Evolutionary conservation across 2,113 vertebrate genomes (phyloP).

Genomic region (Campylomormyrus numenius): DNA sequence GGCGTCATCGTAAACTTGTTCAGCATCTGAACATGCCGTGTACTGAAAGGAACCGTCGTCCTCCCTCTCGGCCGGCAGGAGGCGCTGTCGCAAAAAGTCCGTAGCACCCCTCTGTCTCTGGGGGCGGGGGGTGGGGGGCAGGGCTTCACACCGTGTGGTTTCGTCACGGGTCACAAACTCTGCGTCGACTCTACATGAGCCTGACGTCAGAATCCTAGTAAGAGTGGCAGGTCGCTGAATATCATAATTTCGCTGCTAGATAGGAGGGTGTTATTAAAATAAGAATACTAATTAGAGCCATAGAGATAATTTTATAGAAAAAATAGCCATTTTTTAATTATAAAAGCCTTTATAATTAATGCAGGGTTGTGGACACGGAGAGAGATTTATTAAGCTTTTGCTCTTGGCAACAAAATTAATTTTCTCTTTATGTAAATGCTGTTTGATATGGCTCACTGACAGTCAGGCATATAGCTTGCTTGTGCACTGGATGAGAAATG

Average conservation of each 20-base stretch:
- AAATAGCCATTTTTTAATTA: conserved; percentile 2
- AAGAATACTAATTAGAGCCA: background rate
- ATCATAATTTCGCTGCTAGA: background rate
- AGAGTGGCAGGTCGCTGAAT: background rate
- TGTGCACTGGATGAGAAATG: background rate
- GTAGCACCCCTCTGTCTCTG: background rate
- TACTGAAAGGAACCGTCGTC: background rate
- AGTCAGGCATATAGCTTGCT: background rate
- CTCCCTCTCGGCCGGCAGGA: background rate
- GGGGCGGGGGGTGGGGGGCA: background rate
- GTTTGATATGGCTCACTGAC: background rate
- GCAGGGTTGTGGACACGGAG: background rate
- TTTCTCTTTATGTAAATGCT: conserved; percentile 3
- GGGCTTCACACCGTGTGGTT: background rate
- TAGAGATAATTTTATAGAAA: background rate
- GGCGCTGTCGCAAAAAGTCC: background rate
- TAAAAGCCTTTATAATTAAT: conserved; percentile 5
- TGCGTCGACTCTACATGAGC: background rate
- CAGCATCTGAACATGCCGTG: background rate
- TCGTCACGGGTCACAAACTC: background rate
- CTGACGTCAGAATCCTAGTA: background rate
- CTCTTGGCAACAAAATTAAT: conserved; percentile 4
- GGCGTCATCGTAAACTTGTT: background rate
- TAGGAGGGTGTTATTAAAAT: background rate
- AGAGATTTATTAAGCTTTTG: conserved; percentile 7